Conservation (phyloP, 2,797 vertebrate species). For the Spinus olivaceus region DNA sequence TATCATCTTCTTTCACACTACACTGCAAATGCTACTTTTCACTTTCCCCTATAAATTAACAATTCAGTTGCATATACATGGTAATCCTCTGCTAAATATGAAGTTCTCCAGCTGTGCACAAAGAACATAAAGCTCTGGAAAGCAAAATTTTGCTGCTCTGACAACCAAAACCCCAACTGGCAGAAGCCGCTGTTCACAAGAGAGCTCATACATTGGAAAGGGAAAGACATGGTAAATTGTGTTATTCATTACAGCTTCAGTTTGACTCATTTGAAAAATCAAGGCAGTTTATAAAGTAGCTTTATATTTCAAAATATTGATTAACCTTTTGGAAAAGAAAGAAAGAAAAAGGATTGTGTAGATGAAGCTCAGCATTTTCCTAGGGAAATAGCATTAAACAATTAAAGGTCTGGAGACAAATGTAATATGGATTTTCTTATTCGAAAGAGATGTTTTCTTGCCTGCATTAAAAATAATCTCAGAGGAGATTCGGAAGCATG, state of each 20-base stretch:
- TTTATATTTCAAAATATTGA: neutral
- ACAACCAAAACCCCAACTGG: neutral
- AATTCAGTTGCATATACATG: neutral
- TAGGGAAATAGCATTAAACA: neutral
- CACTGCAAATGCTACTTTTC: neutral
- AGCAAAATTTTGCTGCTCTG: neutral
- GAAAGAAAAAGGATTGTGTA: neutral
- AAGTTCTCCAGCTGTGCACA: neutral
- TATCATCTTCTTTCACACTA: neutral
- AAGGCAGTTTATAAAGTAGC: neutral
- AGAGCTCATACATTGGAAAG: rapidly evolving
- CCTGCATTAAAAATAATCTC: neutral
- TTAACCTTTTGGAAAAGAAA: neutral
- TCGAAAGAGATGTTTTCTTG: neutral
- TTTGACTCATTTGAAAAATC: neutral
- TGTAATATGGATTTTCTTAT: neutral
- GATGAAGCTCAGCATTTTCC: neutral
- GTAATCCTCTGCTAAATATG: neutral
- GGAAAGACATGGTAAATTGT: neutral
- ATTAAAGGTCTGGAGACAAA: neutral
- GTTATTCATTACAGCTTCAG: neutral
- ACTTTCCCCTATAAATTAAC: neutral
- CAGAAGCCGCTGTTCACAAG: neutral
- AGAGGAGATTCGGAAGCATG: neutral
- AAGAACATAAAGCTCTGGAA: neutral